Conservation (phyloP, 2,113 vertebrate genomes). For the Tympanuchus pallidicinctus region DNA sequence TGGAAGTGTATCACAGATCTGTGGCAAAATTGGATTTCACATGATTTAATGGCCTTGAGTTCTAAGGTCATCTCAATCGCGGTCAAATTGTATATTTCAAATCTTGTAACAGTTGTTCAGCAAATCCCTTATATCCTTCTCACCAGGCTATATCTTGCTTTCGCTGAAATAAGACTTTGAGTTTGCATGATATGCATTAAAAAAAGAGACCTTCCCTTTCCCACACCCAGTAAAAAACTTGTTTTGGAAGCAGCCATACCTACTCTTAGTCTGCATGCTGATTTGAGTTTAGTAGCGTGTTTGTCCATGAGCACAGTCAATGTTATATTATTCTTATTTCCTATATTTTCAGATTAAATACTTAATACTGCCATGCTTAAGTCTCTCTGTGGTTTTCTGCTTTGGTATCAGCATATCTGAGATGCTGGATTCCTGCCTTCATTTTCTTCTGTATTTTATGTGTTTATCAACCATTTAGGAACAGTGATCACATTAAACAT, state of each 20-base stretch:
- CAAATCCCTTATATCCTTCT: background rate
- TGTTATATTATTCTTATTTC: background rate
- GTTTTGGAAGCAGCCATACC: background rate
- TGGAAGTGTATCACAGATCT: background rate
- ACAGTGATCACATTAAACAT: background rate
- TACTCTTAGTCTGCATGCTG: background rate
- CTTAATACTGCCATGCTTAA: background rate
- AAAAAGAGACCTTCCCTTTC: background rate
- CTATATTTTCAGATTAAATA: background rate
- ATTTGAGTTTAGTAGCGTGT: constrained; percentile 2
- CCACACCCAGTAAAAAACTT: background rate
- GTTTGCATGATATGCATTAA: background rate
- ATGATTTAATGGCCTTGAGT: background rate
- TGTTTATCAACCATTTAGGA: background rate
- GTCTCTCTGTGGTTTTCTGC: background rate
- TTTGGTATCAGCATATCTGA: background rate
- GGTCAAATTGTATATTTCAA: background rate
- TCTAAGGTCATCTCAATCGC: background rate
- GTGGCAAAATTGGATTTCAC: constrained; percentile 6
- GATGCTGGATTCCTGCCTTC: background rate
- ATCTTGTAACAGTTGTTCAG: background rate
- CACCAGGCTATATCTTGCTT: background rate
- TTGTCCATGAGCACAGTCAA: background rate
- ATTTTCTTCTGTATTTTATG: background rate
- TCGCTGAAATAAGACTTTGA: background rate